These are phyloP conservation scores for Podotricha telesiphe DNA, from an alignment of 2,888 invertebrate species.

Conservation along the genomic window DNA sequence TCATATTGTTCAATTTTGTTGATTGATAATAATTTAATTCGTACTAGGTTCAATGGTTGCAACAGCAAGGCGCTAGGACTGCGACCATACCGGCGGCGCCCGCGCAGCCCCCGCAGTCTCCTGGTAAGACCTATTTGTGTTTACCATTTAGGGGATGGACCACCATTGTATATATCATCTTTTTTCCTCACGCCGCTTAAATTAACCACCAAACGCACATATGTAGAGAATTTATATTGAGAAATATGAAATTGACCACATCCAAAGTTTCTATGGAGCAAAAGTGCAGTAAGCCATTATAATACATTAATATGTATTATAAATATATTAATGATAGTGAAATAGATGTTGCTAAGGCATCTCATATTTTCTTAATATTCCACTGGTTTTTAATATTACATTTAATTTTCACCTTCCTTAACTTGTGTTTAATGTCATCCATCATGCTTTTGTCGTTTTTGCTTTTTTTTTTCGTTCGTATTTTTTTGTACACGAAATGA, in stretches of 20 bases:
- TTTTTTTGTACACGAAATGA: background rate
- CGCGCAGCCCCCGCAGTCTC: slow-evolving; percentile 71
- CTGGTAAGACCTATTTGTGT: slow-evolving; percentile 56
- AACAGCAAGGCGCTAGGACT: slow-evolving; percentile 85
- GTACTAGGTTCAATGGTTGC: slow-evolving; percentile 85
- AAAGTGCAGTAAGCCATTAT: too few relatives aligned
- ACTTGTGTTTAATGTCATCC: background rate
- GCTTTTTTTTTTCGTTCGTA: background rate
- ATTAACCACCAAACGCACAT: background rate
- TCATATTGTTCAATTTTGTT: too few relatives aligned
- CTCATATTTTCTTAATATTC: background rate
- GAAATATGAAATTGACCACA: too few relatives aligned
- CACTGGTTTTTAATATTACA: background rate
- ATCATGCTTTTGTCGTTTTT: slow-evolving; percentile 12
- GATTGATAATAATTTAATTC: too few relatives aligned
- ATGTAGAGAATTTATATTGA: too few relatives aligned
- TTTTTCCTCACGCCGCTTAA: background rate
- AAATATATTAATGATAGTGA: too few relatives aligned
- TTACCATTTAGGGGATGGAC: background rate
- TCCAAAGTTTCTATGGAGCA: too few relatives aligned
- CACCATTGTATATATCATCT: background rate
- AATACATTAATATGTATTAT: too few relatives aligned
- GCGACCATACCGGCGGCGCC: slow-evolving; percentile 80
- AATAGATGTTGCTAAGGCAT: too few relatives aligned
- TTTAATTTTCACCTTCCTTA: background rate